Evolutionary conservation across 2,797 vertebrate genomes (phyloP).

Genomic region (Tympanoctomys barrerae): DNA sequence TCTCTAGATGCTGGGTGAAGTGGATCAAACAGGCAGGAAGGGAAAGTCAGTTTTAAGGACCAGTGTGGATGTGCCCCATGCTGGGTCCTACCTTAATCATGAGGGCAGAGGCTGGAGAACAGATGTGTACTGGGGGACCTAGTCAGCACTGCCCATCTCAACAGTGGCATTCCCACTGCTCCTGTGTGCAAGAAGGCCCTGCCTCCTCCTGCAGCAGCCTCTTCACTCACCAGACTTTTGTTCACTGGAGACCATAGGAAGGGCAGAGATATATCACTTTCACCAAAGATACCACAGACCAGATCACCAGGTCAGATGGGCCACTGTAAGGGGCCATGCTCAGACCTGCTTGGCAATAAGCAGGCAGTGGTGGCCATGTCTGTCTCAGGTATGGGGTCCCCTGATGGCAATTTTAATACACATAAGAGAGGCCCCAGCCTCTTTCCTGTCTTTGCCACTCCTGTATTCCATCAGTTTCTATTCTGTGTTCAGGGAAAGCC

Average conservation of each 20-base stretch:
- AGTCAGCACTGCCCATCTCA: background rate
- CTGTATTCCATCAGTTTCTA: background rate
- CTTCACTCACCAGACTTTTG: background rate
- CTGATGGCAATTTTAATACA: too few relatives aligned
- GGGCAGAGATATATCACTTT: background rate
- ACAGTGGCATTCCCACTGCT: background rate
- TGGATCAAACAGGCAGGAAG: background rate
- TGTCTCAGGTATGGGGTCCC: background rate
- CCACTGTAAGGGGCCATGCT: too few relatives aligned
- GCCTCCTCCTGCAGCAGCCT: background rate
- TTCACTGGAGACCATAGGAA: background rate
- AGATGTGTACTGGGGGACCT: background rate
- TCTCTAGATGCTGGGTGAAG: background rate
- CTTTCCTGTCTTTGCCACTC: background rate
- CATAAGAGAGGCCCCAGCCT: too few relatives aligned
- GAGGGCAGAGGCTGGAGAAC: background rate
- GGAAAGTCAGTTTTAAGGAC: background rate
- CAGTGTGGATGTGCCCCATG: background rate
- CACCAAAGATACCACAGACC: background rate
- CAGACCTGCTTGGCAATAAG: background rate
- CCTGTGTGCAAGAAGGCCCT: too few relatives aligned
- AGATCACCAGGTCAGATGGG: background rate
- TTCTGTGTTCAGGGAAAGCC: background rate
- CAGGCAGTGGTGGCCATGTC: background rate
- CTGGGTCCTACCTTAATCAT: background rate